phyloP scores from a whole-genome alignment of 2,797 vertebrate genomes.

The Botia kubotai region DNA sequence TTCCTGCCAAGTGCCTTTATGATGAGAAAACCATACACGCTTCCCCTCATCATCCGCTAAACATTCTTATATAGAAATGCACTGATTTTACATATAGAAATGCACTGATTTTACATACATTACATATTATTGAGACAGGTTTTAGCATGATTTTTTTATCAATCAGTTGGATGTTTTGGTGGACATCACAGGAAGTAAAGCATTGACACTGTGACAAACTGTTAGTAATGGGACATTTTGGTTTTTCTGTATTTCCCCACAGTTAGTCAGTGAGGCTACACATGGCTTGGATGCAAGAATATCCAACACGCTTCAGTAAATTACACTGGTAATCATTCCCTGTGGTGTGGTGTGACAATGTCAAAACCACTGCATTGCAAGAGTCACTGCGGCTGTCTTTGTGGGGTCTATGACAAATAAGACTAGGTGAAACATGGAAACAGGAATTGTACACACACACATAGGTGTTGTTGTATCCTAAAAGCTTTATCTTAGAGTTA shows the following conservation, averaged over 20 bases:
- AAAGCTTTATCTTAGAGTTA: too few relatives aligned
- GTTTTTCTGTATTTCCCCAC: constrained; percentile 16
- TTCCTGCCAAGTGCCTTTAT: constrained; percentile 41
- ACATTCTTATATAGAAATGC: neutral
- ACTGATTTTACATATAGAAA: neutral
- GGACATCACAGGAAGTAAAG: too few relatives aligned
- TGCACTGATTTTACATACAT: too few relatives aligned
- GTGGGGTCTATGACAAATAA: too few relatives aligned
- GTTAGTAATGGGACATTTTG: constrained; percentile 7
- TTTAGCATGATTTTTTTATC: too few relatives aligned
- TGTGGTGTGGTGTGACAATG: constrained; percentile 1
- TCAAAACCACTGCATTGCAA: neutral
- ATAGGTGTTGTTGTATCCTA: too few relatives aligned
- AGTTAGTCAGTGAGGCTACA: constrained; percentile 22
- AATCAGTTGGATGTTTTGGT: too few relatives aligned
- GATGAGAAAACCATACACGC: constrained; percentile 54
- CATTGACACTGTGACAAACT: neutral
- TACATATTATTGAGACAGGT: too few relatives aligned
- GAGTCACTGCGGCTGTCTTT: too few relatives aligned
- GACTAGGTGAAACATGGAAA: too few relatives aligned
- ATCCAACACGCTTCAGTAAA: neutral
- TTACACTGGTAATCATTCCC: neutral
- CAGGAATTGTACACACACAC: too few relatives aligned
- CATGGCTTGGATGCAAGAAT: neutral
- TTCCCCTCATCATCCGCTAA: constrained; percentile 11